These are phyloP conservation scores for Ranitomeya imitator DNA, from an alignment of 2,113 vertebrate species.

Conservation along the genomic window DNA sequence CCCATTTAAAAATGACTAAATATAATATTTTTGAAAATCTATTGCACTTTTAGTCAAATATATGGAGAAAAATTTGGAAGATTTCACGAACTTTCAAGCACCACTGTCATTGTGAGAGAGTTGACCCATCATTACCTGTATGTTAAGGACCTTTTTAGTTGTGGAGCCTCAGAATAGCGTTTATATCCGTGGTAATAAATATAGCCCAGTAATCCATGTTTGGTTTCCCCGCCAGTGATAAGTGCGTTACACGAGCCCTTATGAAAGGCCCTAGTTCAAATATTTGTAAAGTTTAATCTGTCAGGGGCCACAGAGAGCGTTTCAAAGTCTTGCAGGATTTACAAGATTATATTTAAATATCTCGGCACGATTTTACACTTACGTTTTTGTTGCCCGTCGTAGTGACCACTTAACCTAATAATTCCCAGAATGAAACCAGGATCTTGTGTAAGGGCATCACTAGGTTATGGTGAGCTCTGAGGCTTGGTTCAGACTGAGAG, in stretches of 20 bases:
- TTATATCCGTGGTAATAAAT: slow-evolving; percentile 14
- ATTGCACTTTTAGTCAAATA: too few relatives aligned
- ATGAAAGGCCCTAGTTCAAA: slow-evolving; percentile 37
- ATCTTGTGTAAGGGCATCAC: not conserved
- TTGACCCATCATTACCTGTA: not conserved
- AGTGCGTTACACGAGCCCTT: not conserved
- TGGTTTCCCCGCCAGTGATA: not conserved
- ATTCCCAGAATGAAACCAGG: not conserved
- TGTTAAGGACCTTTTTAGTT: not conserved
- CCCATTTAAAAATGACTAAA: too few relatives aligned
- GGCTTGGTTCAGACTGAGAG: not conserved
- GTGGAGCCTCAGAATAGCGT: not conserved
- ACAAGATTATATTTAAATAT: slow-evolving; percentile 2
- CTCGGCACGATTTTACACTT: not conserved
- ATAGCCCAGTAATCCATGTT: slow-evolving; percentile 25
- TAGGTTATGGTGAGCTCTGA: not conserved
- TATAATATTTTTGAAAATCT: too few relatives aligned
- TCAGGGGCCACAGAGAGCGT: not conserved
- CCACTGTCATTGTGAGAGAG: not conserved
- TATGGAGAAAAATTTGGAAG: too few relatives aligned
- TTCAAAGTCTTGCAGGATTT: slow-evolving; percentile 28
- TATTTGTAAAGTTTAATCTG: slow-evolving; percentile 41
- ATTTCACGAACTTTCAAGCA: too few relatives aligned
- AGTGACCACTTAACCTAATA: slow-evolving; percentile 5
- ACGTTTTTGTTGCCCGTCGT: not conserved